Base-by-base conservation (phyloP, 2,888 invertebrate genomes). In the Daptonema setosum region DNA sequence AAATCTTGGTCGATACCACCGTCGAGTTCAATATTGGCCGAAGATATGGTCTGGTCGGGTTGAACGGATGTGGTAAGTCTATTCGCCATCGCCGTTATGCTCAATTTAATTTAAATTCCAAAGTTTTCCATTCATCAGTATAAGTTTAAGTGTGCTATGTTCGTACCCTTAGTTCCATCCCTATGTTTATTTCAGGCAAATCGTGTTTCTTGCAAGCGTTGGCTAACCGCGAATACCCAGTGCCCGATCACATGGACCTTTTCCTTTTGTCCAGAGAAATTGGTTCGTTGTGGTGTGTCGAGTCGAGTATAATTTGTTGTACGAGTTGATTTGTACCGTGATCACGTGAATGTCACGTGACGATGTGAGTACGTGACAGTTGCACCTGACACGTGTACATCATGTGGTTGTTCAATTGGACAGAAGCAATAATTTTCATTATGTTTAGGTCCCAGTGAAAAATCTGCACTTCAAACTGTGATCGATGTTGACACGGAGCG, bases 401-500 rank as follows among this genome's bases (percentile, higher is more conserved):
- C n/a, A n/a, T n/a, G n/a, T n/a, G n/a, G n/a, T n/a, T n/a, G n/a
- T n/a, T n/a, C n/a, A n/a, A n/a, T n/a, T n/a, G n/a, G n/a, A n/a
- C n/a, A n/a, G n/a, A n/a, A n/a, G n/a, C n/a, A n/a, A n/a, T n/a
- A n/a, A n/a, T n/a, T n/a, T n/a, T n/a, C n/a, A n/a, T n/a, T n/a
- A n/a, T n/a, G n/a, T n/a, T n/a, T n/a, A n/a, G n/a, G 90, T 0
- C 93, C 97, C n/a, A 87, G 87, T 60, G 85, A 90, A 67, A 95
- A 95, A 76, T 81, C 85, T 17, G 97, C 97, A 2, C 76, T 99
- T 56, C 78, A 88, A 71, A 87, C 88, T 71, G 97, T 99, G 43
- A 87, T 93, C 84, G 95, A 97, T 72, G 97, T 97, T 0, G 97
- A 99, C 67, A 82, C 86, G 68, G 93, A 95, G 70, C 78, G 93